A percentile compares a stretch with the other conserved stretches of the same genome.
Evolutionary conservation across 2,113 vertebrate species (phyloP).

Genomic region (Lonchura striata): DNA sequence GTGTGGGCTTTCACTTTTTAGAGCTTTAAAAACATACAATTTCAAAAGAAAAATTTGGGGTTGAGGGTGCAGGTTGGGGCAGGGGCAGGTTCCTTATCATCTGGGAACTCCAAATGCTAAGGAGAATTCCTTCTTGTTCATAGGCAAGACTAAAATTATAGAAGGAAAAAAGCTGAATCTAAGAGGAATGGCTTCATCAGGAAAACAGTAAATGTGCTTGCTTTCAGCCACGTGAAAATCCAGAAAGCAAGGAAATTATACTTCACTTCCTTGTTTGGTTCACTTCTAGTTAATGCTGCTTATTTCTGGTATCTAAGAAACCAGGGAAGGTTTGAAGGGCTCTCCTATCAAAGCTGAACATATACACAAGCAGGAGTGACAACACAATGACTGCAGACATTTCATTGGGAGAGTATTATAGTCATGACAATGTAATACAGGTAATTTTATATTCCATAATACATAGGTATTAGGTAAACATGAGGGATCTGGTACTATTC

Average conservation of each 20-base stretch:
- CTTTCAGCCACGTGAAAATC: neutral
- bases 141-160: neutral
- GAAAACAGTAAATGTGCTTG: neutral
- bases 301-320: conserved; percentile 16
- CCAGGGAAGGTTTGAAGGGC: neutral
- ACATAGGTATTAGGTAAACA: neutral
- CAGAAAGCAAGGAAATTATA: neutral
- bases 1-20: neutral
- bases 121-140: neutral
- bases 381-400: neutral
- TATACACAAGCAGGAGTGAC: neutral
- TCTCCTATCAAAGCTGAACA: neutral
- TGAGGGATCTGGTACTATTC: neutral
- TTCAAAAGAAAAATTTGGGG: neutral
- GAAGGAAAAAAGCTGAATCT: neutral
- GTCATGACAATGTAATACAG: neutral
- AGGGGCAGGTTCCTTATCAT: too few species aligned
- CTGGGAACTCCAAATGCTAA: neutral
- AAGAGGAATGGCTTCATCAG: neutral
- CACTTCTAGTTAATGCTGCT: neutral
- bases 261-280: neutral
- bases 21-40: neutral
- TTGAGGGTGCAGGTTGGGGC: neutral
- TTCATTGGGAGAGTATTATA: neutral
- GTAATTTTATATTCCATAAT: neutral